Base-by-base conservation (phyloP, 2,797 vertebrate species). In the Furcifer pardalis region DNA sequence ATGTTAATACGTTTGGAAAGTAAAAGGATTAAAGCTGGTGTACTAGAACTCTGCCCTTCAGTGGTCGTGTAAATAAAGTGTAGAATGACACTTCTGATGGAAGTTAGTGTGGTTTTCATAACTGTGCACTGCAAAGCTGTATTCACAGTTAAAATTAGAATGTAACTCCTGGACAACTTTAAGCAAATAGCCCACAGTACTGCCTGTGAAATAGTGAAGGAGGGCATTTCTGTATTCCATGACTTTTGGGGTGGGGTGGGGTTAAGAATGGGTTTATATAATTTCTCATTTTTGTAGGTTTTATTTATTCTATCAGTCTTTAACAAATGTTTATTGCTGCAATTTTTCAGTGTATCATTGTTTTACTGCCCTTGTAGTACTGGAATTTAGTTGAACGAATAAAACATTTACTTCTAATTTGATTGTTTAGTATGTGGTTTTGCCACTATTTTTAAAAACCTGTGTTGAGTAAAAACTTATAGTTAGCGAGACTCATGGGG, bases 341-440 rank as follows among this genome's bases (percentile, higher is more conserved):
- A 94, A 95, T 96, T 95, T 92, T 94, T 96, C 95, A 93, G 94
- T 97, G 96, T 97, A 95, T 96, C 95, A 96, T 96, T 94, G 94
- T 97, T 97, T 98, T 97, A 97, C 95, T 97, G 96, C 96, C 97
- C 97, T 96, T 97, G 96, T 96, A 98, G 96, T 97, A 96, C 97
- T 96, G 95, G 96, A 97, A 96, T 97, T 97, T 97, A 97, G 96
- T 97, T 97, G 97, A 94, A 97, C 95, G 95, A 98, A 98, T 98
- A 98, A 99, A 98, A 95, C 94, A 95, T 98, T 98, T 97, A 97
- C 96, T 97, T 96, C 93, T 95, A 94, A 94, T 90, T 87, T 95
- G 93, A 91, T 95, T 94, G 94, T 90, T 95, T 89, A 94, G 95
- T 95, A 95, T 96, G 92, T 95, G 92, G 79, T 89, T 92, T 71